Percentiles rank a stretch among this genome's conserved stretches.
Conservation (phyloP, 2,113 vertebrate species). For the Myotis davidii region DNA sequence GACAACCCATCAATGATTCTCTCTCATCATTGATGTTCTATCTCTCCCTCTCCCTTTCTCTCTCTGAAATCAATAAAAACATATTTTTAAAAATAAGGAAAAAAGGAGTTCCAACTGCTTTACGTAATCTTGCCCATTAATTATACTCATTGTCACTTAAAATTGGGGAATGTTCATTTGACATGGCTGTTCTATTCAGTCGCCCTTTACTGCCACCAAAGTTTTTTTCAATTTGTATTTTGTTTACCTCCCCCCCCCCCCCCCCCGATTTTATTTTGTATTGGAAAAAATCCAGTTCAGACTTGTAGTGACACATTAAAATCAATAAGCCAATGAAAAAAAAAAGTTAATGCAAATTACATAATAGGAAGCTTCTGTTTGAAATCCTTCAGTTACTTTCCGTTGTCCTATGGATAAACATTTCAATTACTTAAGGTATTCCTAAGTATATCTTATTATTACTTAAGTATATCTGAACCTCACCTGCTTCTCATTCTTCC, state of each 20-base stretch:
- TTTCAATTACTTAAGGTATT: not conserved
- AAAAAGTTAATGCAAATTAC: not conserved
- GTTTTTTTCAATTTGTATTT: not conserved
- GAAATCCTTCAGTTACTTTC: not conserved
- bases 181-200: not conserved
- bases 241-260: no score
- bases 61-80: not conserved
- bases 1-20: no score
- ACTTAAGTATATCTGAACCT: not conserved
- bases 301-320: not conserved
- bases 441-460: not conserved
- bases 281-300: not conserved
- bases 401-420: not conserved
- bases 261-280: slow-evolving; percentile 28
- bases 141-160: not conserved
- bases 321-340: not conserved
- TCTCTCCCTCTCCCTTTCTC: no score
- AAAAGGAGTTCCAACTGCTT: not conserved
- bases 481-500: not conserved
- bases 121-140: not conserved
- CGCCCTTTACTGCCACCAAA: not conserved
- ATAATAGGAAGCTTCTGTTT: not conserved
- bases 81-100: not conserved
- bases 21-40: no score
- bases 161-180: not conserved